These are phyloP conservation scores for Melipona bicolor DNA, from an alignment of 2,888 invertebrate species.

Conservation along the genomic window DNA sequence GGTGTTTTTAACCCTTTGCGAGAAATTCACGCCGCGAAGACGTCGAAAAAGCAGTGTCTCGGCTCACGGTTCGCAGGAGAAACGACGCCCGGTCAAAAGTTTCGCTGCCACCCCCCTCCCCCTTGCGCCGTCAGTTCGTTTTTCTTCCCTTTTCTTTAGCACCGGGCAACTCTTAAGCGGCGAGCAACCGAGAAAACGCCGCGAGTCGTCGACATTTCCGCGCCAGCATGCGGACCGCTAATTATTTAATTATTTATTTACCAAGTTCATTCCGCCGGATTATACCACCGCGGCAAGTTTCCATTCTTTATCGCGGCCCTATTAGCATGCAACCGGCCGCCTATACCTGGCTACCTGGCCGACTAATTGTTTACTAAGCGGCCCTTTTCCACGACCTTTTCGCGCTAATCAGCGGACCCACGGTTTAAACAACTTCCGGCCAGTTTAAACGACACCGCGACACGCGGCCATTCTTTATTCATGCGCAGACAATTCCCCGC, in stretches of 20 bases:
- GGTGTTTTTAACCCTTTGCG: conserved; percentile 69
- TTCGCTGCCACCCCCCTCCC: conserved; percentile 30
- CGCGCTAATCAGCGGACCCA: conserved; percentile 59
- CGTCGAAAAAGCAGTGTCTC: conserved; percentile 58
- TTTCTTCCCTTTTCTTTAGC: conserved; percentile 69
- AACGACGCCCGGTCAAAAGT: conserved; percentile 54
- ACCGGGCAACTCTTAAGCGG: conserved; percentile 60
- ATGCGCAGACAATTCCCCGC: conserved; percentile 41
- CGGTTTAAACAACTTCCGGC: conserved; percentile 60
- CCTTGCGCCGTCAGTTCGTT: conserved; percentile 47
- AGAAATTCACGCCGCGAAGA: conserved; percentile 65
- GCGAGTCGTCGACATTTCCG: conserved; percentile 51
- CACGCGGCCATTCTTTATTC: conserved; percentile 53
- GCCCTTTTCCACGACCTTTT: conserved; percentile 60
- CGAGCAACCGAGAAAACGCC: conserved; percentile 61
- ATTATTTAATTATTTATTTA: conserved; percentile 81
- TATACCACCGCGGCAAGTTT: conserved; percentile 69
- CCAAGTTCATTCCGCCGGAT: conserved; percentile 75
- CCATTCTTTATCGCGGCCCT: conserved; percentile 76
- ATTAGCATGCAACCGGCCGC: conserved; percentile 63
- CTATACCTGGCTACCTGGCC: conserved; percentile 56
- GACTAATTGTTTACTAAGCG: conserved; percentile 78
- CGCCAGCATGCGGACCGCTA: conserved; percentile 59
- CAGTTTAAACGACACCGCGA: conserved; percentile 57
- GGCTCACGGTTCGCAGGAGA: conserved; percentile 14